Evolutionary conservation across 2,113 vertebrate species (phyloP).

Genomic region (Psilopogon haemacephalus): DNA sequence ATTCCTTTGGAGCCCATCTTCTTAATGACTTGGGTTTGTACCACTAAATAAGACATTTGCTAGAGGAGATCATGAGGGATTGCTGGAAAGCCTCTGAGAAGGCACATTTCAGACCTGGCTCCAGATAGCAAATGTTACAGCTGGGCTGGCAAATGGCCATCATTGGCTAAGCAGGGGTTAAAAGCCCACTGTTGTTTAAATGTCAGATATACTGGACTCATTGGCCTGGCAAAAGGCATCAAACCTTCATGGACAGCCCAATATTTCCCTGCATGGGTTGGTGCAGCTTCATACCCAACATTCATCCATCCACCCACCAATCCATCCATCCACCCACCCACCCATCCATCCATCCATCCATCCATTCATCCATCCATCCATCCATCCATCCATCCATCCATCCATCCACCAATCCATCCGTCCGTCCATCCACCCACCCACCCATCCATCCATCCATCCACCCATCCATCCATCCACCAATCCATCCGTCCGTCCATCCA

Average conservation of each 20-base stretch:
- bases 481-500: not conserved
- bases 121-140: not conserved
- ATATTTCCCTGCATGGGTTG: not conserved
- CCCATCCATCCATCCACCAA: too few relatives aligned
- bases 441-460: too few relatives aligned
- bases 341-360: too few relatives aligned
- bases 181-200: not conserved
- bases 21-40: slow-evolving; percentile 11
- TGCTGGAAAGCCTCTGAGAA: not conserved
- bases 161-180: not conserved
- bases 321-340: not conserved
- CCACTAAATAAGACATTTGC: not conserved
- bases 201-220: not conserved
- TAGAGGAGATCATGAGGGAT: not conserved
- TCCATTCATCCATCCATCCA: too few relatives aligned
- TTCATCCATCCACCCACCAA: not conserved
- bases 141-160: not conserved
- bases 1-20: not conserved
- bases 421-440: too few relatives aligned
- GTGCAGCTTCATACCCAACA: not conserved
- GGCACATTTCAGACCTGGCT: fast-evolving
- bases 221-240: not conserved
- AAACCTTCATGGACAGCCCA: not conserved
- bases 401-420: too few relatives aligned
- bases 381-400: too few relatives aligned